Conservation (phyloP, 1,140 invertebrate species). For the Listronotus bonariensis region DNA sequence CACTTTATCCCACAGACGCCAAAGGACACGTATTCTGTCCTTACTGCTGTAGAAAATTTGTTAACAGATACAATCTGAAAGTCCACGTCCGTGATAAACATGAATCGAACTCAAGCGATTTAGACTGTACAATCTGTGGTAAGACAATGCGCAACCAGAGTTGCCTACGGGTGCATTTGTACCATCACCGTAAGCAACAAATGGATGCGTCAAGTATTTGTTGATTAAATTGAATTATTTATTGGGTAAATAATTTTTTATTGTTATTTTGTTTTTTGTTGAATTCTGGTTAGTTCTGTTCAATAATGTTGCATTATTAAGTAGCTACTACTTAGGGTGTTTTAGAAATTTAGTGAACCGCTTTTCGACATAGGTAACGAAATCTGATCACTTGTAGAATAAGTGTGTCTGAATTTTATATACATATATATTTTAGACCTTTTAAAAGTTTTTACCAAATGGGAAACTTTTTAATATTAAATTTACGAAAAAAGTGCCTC, state of each 20-base stretch:
- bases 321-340: too few species aligned
- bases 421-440: too few species aligned
- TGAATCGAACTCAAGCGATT: constrained; percentile 55
- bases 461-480: too few species aligned
- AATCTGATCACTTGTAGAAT: too few species aligned
- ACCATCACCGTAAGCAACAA: constrained; percentile 63
- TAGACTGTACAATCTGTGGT: constrained; percentile 63
- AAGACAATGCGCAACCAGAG: constrained; percentile 64
- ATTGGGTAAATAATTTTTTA: neutral
- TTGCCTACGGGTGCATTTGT: constrained; percentile 64
- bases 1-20: constrained; percentile 50
- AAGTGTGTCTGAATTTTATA: too few species aligned
- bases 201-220: constrained; percentile 18
- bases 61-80: constrained; percentile 66
- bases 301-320: neutral
- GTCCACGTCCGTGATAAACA: constrained; percentile 66
- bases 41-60: constrained; percentile 63
- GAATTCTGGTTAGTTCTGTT: neutral
- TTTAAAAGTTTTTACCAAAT: too few species aligned
- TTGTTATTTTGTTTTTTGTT: neutral
- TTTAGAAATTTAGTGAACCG: too few species aligned
- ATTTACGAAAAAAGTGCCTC: too few species aligned
- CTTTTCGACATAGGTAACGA: too few species aligned
- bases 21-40: constrained; percentile 62
- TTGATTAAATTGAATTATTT: constrained; percentile 14